These are phyloP conservation scores for Samia ricini DNA, from an alignment of 1,140 invertebrate genomes.

Conservation along the genomic window DNA sequence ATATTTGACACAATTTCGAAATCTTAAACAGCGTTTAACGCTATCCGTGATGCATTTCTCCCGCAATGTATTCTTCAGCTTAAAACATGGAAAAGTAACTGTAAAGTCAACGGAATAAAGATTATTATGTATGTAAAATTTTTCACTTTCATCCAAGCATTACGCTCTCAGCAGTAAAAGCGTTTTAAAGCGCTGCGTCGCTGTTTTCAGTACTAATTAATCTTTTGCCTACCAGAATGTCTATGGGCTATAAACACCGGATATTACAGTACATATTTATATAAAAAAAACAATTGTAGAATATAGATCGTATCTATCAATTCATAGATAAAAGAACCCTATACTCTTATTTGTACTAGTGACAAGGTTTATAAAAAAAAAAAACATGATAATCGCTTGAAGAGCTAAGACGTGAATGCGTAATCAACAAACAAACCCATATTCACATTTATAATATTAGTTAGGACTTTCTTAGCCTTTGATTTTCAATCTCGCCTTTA, in stretches of 20 bases:
- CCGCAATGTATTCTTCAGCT: neutral
- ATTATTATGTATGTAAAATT: neutral
- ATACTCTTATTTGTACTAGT: too few species aligned
- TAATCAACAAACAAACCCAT: too few species aligned
- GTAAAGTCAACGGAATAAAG: neutral
- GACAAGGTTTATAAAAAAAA: too few species aligned
- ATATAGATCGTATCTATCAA: neutral
- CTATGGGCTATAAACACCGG: neutral
- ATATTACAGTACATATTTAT: neutral
- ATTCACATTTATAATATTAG: too few species aligned
- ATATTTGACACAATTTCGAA: conserved; percentile 13
- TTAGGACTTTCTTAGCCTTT: too few species aligned
- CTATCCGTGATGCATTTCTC: neutral
- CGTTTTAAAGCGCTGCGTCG: conserved; percentile 55
- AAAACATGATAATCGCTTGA: too few species aligned
- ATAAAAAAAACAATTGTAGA: neutral
- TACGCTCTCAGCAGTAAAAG: conserved; percentile 27
- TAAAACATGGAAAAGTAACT: neutral
- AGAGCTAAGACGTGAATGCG: too few species aligned
- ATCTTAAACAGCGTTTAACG: conserved; percentile 7
- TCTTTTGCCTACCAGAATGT: conserved; percentile 47
- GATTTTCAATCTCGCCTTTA: too few species aligned
- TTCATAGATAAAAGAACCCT: too few species aligned
- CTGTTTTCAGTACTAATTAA: conserved; percentile 70
- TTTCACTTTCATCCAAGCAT: conserved; percentile 10